Evolutionary conservation across 2,888 invertebrate species (phyloP), one percentile per base, ranked within the genome.

Genomic region (Busseola fusca): DNA sequence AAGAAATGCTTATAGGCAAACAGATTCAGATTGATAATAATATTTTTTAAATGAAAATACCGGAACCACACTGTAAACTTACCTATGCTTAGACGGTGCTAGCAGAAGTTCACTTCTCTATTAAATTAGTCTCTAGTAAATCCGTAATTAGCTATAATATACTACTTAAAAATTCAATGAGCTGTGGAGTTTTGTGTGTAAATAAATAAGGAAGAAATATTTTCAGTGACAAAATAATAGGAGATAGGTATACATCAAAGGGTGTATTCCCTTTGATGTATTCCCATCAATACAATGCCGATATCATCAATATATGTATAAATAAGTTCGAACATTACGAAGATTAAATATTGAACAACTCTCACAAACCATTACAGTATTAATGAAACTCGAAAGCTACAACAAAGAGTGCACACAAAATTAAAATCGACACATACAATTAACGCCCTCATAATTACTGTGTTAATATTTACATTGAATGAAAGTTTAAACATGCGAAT

Each of bases 401-500:
- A 81, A 69, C 82, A 83, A 81, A 80, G 77, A 85, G 81, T 84
- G 78, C 78, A 81, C 72, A 79, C 79, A 78, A 87, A 86, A 87
- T 87, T 86, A 88, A 87, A 84, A 85, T 83, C 82, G 86, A 86
- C 86, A 90, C 89, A 88, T 86, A 88, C 91, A 90, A 90, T 91
- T 88, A 89, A 90, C 90, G 89, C 90, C 87, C 88, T 87, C 90
- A 88, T 92, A 92, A 93, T 93, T 92, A 89, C 91, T 87, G 80
- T 89, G 91, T 93, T 91, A 93, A 93, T 93, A 93, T 94, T 93
- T 91, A 91, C 91, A 85, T 83, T 83, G 85, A 87, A 87, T 89
- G 90, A 89, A 92, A 91, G 90, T 92, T 91, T 91, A 92, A 93
- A 93, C 92, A 92, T 86, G 88, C 87, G 91, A 91, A 93, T 91